Conservation (phyloP, 2,888 invertebrate species). For the Drosophila greeni region DNA sequence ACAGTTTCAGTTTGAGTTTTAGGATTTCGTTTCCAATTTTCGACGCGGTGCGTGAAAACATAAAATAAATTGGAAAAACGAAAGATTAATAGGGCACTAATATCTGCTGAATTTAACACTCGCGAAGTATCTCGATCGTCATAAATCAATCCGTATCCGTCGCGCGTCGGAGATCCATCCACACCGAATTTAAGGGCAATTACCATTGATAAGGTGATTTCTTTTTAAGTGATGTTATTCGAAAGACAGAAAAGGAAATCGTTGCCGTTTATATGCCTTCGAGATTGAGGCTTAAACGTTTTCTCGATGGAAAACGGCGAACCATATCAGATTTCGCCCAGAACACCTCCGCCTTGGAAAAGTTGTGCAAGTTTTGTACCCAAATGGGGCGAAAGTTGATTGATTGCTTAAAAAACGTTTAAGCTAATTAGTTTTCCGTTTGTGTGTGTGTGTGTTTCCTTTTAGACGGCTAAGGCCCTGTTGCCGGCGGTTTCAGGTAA, state of each 20-base stretch:
- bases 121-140: slow-evolving; percentile 54
- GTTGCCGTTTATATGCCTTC: slow-evolving; percentile 22
- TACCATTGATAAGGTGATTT: slow-evolving; percentile 58
- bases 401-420: slow-evolving; percentile 37
- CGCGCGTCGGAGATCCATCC: slow-evolving; percentile 47
- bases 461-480: neutral
- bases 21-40: slow-evolving; percentile 11
- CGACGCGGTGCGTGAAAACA: slow-evolving; percentile 26
- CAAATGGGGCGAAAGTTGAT: slow-evolving; percentile 28
- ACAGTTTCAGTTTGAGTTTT: slow-evolving; percentile 18
- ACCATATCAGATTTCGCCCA: slow-evolving; percentile 18
- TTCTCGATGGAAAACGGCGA: neutral
- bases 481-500: slow-evolving; percentile 30
- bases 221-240: slow-evolving; percentile 47
- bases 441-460: slow-evolving; percentile 5
- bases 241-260: slow-evolving; percentile 1
- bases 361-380: slow-evolving; percentile 16
- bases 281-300: slow-evolving; percentile 7
- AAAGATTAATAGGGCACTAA: slow-evolving; percentile 13
- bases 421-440: slow-evolving; percentile 40
- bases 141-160: slow-evolving; percentile 53
- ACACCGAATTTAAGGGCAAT: slow-evolving; percentile 51
- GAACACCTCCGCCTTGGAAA: slow-evolving; percentile 6
- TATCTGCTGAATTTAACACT: slow-evolving; percentile 35
- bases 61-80: slow-evolving; percentile 27